Evolutionary conservation across 1,140 invertebrate species (phyloP).

Genomic region (Monochamus saltuarius): DNA sequence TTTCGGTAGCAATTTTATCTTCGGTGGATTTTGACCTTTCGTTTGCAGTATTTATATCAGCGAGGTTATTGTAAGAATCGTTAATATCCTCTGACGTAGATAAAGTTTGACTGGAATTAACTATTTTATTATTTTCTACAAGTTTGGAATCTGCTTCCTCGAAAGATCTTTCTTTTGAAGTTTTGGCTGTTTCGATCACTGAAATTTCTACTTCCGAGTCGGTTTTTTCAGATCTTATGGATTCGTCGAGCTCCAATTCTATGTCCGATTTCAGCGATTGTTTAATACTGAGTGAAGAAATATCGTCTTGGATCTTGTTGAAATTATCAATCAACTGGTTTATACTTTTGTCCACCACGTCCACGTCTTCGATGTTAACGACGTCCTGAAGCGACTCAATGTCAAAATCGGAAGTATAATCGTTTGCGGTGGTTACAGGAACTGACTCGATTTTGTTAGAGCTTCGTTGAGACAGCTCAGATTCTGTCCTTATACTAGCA

Average conservation of each 20-base stretch:
- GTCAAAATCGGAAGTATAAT: conserved; percentile 32
- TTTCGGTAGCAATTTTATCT: too few relatives aligned
- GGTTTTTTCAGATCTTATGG: neutral
- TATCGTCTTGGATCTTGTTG: conserved; percentile 39
- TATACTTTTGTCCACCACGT: conserved; percentile 29
- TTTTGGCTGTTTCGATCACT: conserved; percentile 15
- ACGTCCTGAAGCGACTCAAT: conserved; percentile 25
- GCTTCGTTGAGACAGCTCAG: neutral
- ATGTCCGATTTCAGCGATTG: conserved; percentile 6
- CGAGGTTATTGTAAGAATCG: too few relatives aligned
- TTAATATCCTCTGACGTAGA: too few relatives aligned
- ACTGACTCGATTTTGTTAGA: conserved; percentile 13
- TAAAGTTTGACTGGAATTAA: too few relatives aligned
- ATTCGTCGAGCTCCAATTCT: neutral
- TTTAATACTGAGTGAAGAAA: conserved; percentile 28
- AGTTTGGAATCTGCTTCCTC: too few relatives aligned
- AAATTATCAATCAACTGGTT: conserved; percentile 39
- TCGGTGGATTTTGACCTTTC: too few relatives aligned
- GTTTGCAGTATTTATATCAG: too few relatives aligned
- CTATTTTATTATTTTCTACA: too few relatives aligned
- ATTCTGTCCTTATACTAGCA: conserved; percentile 1
- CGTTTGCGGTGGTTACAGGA: too few relatives aligned
- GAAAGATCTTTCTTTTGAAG: too few relatives aligned
- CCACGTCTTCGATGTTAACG: conserved; percentile 1
- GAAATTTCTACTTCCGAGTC: conserved; percentile 13